Base-by-base conservation (phyloP, 2,888 invertebrate genomes). In the Bembecia ichneumoniformis region DNA sequence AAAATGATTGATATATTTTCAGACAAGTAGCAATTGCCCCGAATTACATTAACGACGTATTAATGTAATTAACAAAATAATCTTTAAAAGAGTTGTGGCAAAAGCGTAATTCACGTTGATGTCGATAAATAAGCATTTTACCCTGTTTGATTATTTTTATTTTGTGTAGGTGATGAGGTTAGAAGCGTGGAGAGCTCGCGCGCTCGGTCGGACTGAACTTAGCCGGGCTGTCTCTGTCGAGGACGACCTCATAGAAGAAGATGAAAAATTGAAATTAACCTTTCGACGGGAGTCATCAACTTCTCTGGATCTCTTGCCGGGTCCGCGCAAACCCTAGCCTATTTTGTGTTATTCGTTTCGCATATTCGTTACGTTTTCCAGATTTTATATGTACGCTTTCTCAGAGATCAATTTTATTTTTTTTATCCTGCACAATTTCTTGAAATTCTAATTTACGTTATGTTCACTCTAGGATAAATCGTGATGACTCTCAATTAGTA, bases 121-220 rank as follows among this genome's bases (percentile, higher is more conserved):
- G 16, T 5, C 11, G 1, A 13, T 14, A 11, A n/a, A 14, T 44
- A 40, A 40, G n/a, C 7, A 40, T 40, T 2, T 40, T 40, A 14
- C 4, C 3, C 9, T 15, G 16, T 15, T 14, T 10, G 43, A 10
- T 34, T 28, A 9, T 43, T 9, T 15, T 13, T 13, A 43, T 13
- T 13, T 14, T 15, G 4, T 52, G 54, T 76, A 93, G 93, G 90
- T 93, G 89, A 90, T 93, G 91, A 92, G 92, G 79, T 77, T 93
- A 79, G 92, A 92, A 70, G 89, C 90, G 54, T 90, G 90, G 88
- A 89, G 82, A 77, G 88, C 84, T 72, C 89, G 87, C 63, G 89
- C 87, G 72, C 88, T 86, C 81, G 90, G 87, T 55, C 80, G 70
- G 52, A 60, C 73, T 16, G 73, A 76, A 53, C 66, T 76, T 47